Evolutionary conservation across 2,113 vertebrate species (phyloP).

Genomic region (Vulpes lagopus): DNA sequence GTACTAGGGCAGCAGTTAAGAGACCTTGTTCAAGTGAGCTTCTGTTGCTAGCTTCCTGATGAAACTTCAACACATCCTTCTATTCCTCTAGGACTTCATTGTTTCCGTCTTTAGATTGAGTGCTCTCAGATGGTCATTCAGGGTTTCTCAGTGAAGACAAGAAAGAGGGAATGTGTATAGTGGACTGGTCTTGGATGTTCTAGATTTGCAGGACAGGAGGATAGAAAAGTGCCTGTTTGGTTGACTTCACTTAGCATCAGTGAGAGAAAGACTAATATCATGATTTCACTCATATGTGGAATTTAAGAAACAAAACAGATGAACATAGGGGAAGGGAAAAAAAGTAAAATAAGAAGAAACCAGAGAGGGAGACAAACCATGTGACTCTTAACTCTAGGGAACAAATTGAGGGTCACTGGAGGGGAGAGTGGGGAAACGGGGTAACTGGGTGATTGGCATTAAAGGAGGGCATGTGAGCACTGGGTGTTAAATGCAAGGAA

Average conservation of each 20-base stretch:
- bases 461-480: background rate
- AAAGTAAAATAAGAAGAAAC: background rate
- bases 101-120: background rate
- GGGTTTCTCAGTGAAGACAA: background rate
- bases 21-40: background rate
- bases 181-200: background rate
- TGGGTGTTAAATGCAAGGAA: background rate
- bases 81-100: background rate
- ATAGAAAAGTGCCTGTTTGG: background rate
- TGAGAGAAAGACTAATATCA: background rate
- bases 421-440: background rate
- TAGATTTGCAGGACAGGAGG: background rate
- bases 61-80: background rate
- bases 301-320: background rate
- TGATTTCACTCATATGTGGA: background rate
- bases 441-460: background rate
- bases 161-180: background rate
- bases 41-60: background rate
- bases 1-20: background rate
- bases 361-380: background rate
- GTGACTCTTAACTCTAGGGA: background rate
- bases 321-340: background rate
- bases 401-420: background rate
- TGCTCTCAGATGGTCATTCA: background rate
- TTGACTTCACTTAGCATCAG: background rate